Conservation (phyloP, 2,888 invertebrate genomes). For the Ophion obscuratus region DNA sequence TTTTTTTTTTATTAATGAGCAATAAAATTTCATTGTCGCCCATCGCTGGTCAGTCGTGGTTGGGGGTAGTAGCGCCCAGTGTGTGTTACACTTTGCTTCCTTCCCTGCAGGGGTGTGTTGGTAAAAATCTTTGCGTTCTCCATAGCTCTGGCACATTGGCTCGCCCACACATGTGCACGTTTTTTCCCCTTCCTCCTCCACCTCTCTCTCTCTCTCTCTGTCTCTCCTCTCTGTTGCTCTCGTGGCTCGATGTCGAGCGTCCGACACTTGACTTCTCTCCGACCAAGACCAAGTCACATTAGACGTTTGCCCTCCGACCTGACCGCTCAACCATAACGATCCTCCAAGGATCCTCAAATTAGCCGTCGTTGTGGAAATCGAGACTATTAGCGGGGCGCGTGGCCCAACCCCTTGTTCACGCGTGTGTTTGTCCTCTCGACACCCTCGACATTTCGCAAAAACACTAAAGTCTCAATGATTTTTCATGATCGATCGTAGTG, state of each 20-base stretch:
- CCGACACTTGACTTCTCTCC: constrained; percentile 81
- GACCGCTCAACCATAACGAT: constrained; percentile 77
- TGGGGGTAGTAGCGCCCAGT: constrained; percentile 25
- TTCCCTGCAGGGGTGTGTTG: constrained; percentile 66
- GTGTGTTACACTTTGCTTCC: constrained; percentile 15
- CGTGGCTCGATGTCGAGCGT: constrained; percentile 70
- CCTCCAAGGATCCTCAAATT: constrained; percentile 67
- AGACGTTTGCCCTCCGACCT: constrained; percentile 81
- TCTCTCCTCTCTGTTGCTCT: constrained; percentile 56
- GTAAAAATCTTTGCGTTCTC: constrained; percentile 81
- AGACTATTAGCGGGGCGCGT: constrained; percentile 31
- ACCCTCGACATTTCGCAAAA: constrained; percentile 11
- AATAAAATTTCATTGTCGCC: too few species aligned
- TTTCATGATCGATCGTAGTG: not conserved
- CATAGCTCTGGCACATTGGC: constrained; percentile 75
- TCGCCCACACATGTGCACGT: constrained; percentile 54
- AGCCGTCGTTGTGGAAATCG: constrained; percentile 51
- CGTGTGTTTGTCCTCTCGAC: constrained; percentile 29
- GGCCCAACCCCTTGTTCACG: constrained; percentile 7
- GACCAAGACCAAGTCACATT: constrained; percentile 80
- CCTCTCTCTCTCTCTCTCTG: constrained; percentile 16
- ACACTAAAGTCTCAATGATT: not conserved
- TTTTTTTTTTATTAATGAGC: too few species aligned
- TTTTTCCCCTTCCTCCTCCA: constrained; percentile 43
- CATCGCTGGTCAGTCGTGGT: not conserved